phyloP scores from a whole-genome alignment of 1,140 invertebrate genomes.

The Tetramorium simillimum region DNA sequence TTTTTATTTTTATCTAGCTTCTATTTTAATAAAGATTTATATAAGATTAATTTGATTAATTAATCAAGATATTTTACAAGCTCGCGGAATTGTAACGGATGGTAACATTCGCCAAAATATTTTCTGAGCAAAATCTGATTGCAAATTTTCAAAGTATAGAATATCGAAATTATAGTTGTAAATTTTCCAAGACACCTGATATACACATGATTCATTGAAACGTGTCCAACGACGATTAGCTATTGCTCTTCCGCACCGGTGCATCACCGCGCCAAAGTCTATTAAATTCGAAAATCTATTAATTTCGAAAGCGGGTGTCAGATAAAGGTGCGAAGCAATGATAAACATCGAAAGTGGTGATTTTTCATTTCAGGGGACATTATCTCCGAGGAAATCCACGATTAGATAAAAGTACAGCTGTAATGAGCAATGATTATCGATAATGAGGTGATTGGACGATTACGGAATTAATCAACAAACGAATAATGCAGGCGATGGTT shows the following conservation, averaged over 20 bases:
- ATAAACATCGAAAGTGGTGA: background rate
- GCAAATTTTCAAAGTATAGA: background rate
- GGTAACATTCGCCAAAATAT: background rate
- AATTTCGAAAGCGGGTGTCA: background rate
- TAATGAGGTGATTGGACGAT: background rate
- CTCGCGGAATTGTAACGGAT: background rate
- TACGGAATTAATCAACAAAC: background rate
- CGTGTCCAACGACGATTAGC: slow-evolving; percentile 6
- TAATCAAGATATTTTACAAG: too few relatives aligned
- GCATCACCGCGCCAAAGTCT: slow-evolving; percentile 6
- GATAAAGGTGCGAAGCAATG: background rate
- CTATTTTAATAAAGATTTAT: background rate
- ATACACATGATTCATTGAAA: background rate
- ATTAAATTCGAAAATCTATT: slow-evolving; percentile 23
- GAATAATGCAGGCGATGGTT: background rate
- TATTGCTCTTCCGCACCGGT: background rate
- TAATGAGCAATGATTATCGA: background rate
- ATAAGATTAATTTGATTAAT: background rate
- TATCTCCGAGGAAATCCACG: background rate
- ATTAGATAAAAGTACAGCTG: background rate
- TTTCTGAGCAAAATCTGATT: background rate
- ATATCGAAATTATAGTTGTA: background rate
- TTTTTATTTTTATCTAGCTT: background rate
- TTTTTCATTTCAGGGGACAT: background rate
- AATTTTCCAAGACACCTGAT: background rate